phyloP scores from a whole-genome alignment of 2,797 vertebrate genomes.

The Malacoctenus gilli region DNA sequence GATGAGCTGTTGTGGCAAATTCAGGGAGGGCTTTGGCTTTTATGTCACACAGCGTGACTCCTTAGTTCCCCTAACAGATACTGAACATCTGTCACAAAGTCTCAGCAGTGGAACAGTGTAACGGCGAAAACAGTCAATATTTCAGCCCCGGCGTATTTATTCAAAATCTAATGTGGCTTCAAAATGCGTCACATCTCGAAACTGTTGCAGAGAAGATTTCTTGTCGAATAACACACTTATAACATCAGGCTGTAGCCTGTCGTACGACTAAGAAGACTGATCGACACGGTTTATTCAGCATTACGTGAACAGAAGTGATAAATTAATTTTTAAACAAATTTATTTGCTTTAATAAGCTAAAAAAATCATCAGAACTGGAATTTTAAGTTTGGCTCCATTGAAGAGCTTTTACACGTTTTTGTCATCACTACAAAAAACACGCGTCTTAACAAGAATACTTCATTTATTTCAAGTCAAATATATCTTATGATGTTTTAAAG shows the following conservation, averaged over 20 bases:
- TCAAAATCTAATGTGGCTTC: slow-evolving; percentile 21
- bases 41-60: slow-evolving; percentile 43
- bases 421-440: no score
- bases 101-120: slow-evolving; percentile 46
- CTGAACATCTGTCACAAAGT: slow-evolving; percentile 62
- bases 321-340: no score
- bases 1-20: slow-evolving; percentile 27
- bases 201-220: slow-evolving; percentile 13
- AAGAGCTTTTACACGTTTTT: no score
- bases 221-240: slow-evolving; percentile 30
- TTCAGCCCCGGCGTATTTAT: slow-evolving; percentile 46
- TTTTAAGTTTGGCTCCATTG: no score
- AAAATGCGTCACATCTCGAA: slow-evolving; percentile 23
- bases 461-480: no score
- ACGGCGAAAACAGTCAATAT: slow-evolving; percentile 51
- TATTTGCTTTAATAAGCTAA: no score
- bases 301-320: no score
- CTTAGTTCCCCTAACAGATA: slow-evolving; percentile 30
- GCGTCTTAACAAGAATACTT: no score
- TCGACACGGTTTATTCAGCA: no score
- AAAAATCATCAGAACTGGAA: no score
- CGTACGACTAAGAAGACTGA: no score
- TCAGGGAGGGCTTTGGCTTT: slow-evolving; percentile 39
- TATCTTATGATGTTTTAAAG: no score
- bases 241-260: slow-evolving; percentile 11